These are phyloP conservation scores for Mionectes olivaceus DNA, from an alignment of 2,797 vertebrate genomes.

Conservation along the genomic window DNA sequence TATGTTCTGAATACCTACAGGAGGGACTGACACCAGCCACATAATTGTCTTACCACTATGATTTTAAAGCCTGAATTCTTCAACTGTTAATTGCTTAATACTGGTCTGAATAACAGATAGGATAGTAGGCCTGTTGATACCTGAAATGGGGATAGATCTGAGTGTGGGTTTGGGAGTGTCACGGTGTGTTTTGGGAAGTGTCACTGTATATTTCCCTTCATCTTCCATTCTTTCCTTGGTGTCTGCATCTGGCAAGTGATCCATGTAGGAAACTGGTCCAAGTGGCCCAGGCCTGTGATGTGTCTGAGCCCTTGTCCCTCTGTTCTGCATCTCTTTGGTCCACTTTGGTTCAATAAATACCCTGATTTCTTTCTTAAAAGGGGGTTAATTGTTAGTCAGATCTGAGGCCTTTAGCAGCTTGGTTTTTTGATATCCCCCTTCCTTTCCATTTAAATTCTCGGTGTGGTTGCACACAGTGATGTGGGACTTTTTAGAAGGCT, in stretches of 20 bases:
- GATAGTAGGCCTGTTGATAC: fast-evolving
- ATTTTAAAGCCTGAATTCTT: background rate
- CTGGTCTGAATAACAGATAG: background rate
- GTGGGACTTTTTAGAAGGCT: background rate
- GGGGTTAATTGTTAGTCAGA: background rate
- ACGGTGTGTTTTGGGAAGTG: background rate
- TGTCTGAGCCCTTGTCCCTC: background rate
- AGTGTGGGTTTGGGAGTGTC: background rate
- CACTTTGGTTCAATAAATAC: fast-evolving
- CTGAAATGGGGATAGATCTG: background rate
- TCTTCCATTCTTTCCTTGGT: background rate
- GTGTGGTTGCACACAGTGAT: background rate
- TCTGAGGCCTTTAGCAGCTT: background rate
- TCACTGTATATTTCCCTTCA: background rate
- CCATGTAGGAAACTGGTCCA: fast-evolving
- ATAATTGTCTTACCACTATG: background rate
- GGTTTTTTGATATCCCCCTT: background rate
- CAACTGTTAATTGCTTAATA: background rate
- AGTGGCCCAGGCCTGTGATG: background rate
- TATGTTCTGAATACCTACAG: fast-evolving
- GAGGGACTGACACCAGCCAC: fast-evolving
- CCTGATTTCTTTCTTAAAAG: background rate
- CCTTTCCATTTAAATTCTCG: background rate
- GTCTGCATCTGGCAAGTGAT: background rate
- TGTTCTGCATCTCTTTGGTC: background rate